Conservation (phyloP, 2,888 invertebrate genomes). For the Griposia aprilina region DNA sequence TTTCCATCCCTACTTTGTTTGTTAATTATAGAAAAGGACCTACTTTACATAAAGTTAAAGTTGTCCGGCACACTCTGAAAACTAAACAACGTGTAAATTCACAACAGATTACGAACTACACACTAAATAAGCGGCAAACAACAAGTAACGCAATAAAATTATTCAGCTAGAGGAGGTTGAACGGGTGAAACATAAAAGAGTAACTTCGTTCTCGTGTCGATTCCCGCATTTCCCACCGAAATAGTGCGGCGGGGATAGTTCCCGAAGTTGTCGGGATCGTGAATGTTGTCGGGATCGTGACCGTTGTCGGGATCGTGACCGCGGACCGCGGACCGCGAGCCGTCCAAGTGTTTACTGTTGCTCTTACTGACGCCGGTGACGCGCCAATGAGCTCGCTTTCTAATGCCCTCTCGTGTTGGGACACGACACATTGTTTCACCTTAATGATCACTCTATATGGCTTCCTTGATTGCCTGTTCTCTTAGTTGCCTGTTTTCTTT, state of each 20-base stretch:
- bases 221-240: constrained; percentile 58
- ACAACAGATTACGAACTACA: constrained; percentile 66
- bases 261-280: constrained; percentile 27
- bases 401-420: constrained; percentile 60
- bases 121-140: constrained; percentile 62
- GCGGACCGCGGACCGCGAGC: constrained; percentile 25
- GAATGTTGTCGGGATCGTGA: constrained; percentile 45
- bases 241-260: constrained; percentile 65
- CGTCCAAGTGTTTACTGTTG: constrained; percentile 62
- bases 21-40: constrained; percentile 54
- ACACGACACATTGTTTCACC: constrained; percentile 57
- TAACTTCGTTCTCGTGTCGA: constrained; percentile 64
- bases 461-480: constrained; percentile 37
- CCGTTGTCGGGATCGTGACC: constrained; percentile 58
- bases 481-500: constrained; percentile 21
- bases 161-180: constrained; percentile 57
- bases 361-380: constrained; percentile 54
- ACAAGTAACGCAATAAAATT: constrained; percentile 67
- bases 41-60: constrained; percentile 55
- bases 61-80: constrained; percentile 47
- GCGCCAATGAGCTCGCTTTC: constrained; percentile 49
- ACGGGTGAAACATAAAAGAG: constrained; percentile 56
- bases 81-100: constrained; percentile 60
- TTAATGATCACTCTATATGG: constrained; percentile 60
- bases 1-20: constrained; percentile 38